Evolutionary conservation across 2,888 invertebrate genomes (phyloP).

Genomic region (Trissoscelio sp.): DNA sequence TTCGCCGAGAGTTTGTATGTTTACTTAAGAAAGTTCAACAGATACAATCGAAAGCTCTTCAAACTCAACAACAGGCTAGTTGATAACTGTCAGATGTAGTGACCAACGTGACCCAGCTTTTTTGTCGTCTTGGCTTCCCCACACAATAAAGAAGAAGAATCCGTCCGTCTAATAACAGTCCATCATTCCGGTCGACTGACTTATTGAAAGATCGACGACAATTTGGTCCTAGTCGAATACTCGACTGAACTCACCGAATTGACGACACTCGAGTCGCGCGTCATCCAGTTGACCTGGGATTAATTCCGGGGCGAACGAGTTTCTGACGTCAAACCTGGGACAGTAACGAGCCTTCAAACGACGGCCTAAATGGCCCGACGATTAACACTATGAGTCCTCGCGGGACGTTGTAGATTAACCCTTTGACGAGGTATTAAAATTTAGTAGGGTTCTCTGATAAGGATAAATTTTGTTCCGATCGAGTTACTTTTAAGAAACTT

Average conservation of each 20-base stretch:
- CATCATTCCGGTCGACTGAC: conserved; percentile 25
- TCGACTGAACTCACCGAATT: conserved; percentile 18
- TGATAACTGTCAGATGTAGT: conserved; percentile 21
- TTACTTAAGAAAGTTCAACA: conserved; percentile 23
- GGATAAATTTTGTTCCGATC: no score
- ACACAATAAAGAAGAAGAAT: conserved; percentile 45
- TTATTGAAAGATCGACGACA: conserved; percentile 54
- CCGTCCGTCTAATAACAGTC: conserved; percentile 20
- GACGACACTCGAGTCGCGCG: conserved; percentile 37
- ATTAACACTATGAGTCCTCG: conserved; percentile 51
- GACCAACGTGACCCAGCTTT: background rate
- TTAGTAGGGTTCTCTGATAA: no score
- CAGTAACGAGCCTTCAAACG: conserved; percentile 53
- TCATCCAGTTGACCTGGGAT: conserved; percentile 49
- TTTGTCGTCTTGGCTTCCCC: background rate
- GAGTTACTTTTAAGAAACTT: no score
- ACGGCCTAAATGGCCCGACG: conserved; percentile 42
- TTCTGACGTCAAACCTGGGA: conserved; percentile 45
- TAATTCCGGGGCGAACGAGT: conserved; percentile 51
- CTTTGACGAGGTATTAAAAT: conserved; percentile 8
- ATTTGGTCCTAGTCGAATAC: conserved; percentile 13
- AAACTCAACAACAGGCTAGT: conserved; percentile 16
- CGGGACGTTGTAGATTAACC: conserved; percentile 24
- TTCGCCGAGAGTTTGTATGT: conserved; percentile 6
- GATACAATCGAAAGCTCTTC: conserved; percentile 39